Conservation (phyloP, 2,113 vertebrate species). For the Tretioscincus oriximinensis region DNA sequence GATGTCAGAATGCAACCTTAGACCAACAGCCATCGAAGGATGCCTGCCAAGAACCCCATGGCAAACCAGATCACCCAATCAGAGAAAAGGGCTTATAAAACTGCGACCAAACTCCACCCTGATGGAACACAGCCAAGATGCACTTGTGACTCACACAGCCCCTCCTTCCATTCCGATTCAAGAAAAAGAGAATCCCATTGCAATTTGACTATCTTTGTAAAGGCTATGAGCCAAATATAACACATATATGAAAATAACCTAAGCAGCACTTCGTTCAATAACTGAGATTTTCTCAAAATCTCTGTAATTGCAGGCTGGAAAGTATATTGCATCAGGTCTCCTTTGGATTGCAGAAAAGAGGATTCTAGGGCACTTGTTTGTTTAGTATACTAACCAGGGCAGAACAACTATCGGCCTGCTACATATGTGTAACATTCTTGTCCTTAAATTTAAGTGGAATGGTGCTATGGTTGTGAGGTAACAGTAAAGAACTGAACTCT, state of each 20-base stretch:
- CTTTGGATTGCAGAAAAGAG: too few species aligned
- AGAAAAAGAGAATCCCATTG: neutral
- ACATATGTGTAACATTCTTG: neutral
- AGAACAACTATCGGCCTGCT: too few species aligned
- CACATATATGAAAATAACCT: neutral
- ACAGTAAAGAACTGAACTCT: neutral
- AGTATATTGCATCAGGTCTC: too few species aligned
- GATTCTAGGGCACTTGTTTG: too few species aligned
- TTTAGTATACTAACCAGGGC: too few species aligned
- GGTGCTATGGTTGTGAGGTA: neutral
- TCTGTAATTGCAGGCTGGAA: too few species aligned
- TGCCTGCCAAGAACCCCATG: slow-evolving; percentile 32
- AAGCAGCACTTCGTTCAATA: fast-evolving
- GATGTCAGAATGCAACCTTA: slow-evolving; percentile 53
- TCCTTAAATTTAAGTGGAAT: neutral
- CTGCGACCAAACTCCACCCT: fast-evolving
- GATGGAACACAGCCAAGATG: slow-evolving; percentile 1
- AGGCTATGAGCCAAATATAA: neutral
- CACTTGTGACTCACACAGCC: neutral
- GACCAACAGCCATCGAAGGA: slow-evolving; percentile 37
- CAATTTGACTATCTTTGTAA: neutral
- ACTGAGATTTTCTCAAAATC: neutral
- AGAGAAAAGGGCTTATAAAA: slow-evolving; percentile 32
- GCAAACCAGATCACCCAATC: slow-evolving; percentile 50
- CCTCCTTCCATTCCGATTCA: neutral